A percentile compares a stretch with the other conserved stretches of the same genome.
Conservation (phyloP, 1,140 invertebrate species). For the Diorhabda elongata region DNA sequence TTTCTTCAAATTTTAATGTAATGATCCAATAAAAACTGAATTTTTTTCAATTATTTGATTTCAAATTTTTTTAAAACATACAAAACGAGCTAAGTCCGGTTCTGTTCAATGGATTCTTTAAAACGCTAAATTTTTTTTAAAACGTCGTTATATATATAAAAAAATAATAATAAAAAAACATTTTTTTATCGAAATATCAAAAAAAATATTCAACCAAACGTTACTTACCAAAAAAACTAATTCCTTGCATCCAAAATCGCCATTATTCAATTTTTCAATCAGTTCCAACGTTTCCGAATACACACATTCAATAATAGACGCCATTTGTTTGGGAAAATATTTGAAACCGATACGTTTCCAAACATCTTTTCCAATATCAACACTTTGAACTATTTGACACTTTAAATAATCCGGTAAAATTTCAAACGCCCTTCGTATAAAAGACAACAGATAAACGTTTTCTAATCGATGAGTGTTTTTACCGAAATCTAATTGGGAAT, state of each 20-base stretch:
- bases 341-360: slow-evolving; percentile 21
- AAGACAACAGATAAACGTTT: slow-evolving; percentile 16
- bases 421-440: slow-evolving; percentile 20
- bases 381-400: slow-evolving; percentile 6
- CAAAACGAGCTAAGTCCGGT: no score
- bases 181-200: no score
- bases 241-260: slow-evolving; percentile 11
- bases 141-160: no score
- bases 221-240: slow-evolving; percentile 17
- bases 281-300: slow-evolving; percentile 16
- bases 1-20: no score
- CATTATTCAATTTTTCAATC: slow-evolving; percentile 8
- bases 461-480: slow-evolving; percentile 8
- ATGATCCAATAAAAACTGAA: no score
- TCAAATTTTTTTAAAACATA: no score
- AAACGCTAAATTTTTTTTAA: no score
- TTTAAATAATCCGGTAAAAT: slow-evolving; percentile 16
- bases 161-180: no score
- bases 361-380: slow-evolving; percentile 4
- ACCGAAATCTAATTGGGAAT: slow-evolving; percentile 20
- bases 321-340: slow-evolving; percentile 14
- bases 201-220: no score
- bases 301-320: slow-evolving; percentile 17
- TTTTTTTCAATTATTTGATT: no score
- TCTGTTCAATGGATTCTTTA: no score